phyloP scores from a whole-genome alignment of 2,888 invertebrate genomes.

The Fragum whitleyi region DNA sequence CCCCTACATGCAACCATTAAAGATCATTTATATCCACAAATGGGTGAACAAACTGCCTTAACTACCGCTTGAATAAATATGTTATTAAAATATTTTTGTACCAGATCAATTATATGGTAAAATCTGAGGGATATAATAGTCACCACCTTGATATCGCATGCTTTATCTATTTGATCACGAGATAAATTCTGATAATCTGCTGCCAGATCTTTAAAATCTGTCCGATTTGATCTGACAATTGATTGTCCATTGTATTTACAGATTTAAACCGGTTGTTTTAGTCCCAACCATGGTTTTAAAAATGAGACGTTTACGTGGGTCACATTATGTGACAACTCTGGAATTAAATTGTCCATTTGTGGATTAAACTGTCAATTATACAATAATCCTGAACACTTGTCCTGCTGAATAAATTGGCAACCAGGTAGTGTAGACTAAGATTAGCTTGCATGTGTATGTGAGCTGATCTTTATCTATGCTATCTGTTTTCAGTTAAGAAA shows the following conservation, averaged over 20 bases:
- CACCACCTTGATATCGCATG: slow-evolving; percentile 19
- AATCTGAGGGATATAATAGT: neutral
- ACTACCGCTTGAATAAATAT: no score
- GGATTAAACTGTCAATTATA: slow-evolving; percentile 48
- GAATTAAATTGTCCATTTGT: slow-evolving; percentile 28
- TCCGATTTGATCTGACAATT: slow-evolving; percentile 31
- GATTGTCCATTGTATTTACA: slow-evolving; percentile 5
- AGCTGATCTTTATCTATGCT: no score
- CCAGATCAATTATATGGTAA: neutral
- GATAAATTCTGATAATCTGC: slow-evolving; percentile 27
- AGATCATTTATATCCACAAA: neutral
- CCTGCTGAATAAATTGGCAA: no score
- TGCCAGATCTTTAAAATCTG: slow-evolving; percentile 31
- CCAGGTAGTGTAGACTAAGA: no score
- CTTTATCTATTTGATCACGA: slow-evolving; percentile 38
- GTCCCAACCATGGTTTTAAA: neutral
- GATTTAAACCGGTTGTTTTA: neutral
- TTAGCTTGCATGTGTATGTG: no score
- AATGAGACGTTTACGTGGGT: slow-evolving; percentile 3
- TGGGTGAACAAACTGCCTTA: neutral
- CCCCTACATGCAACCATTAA: slow-evolving; percentile 17
- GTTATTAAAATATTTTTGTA: no score
- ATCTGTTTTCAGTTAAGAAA: no score
- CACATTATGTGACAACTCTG: slow-evolving; percentile 24
- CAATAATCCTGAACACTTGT: no score